These are phyloP conservation scores for Limnephilus auricula DNA, from an alignment of 2,888 invertebrate species.

Conservation along the genomic window DNA sequence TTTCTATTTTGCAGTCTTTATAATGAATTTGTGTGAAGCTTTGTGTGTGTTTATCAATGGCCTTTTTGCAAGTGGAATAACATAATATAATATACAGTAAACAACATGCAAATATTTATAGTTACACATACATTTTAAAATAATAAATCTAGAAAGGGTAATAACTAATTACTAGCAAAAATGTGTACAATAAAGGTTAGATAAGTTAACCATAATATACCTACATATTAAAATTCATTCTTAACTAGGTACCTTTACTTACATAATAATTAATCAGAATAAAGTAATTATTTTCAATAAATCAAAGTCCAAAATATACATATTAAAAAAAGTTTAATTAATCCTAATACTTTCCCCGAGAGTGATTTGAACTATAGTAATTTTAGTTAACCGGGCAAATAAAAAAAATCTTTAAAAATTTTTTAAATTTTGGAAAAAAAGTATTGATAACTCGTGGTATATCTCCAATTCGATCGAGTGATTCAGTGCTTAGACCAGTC, in stretches of 20 bases:
- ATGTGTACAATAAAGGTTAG: background rate
- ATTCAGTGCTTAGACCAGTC: too few species aligned
- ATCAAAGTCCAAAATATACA: background rate
- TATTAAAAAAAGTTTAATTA: background rate
- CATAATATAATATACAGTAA: background rate
- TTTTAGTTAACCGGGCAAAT: too few species aligned
- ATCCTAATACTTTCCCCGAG: too few species aligned
- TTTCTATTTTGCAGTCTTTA: background rate
- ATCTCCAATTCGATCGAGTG: too few species aligned
- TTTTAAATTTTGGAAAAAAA: too few species aligned
- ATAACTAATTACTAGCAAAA: background rate
- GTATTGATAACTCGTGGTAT: too few species aligned
- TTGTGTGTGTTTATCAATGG: constrained; percentile 16
- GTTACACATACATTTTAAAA: background rate
- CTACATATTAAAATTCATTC: background rate
- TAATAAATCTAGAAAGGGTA: background rate
- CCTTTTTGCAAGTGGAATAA: constrained; percentile 32
- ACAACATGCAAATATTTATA: background rate
- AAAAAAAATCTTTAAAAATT: too few species aligned
- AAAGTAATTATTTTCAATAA: background rate
- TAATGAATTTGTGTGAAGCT: constrained; percentile 15
- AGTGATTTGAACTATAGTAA: too few species aligned
- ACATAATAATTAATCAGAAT: background rate
- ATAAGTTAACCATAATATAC: too few species aligned
- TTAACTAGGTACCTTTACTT: background rate